A percentile compares a stretch with the other conserved stretches of the same genome.
Conservation (phyloP, 2,888 invertebrate genomes). For the Rhogogaster chlorosoma region DNA sequence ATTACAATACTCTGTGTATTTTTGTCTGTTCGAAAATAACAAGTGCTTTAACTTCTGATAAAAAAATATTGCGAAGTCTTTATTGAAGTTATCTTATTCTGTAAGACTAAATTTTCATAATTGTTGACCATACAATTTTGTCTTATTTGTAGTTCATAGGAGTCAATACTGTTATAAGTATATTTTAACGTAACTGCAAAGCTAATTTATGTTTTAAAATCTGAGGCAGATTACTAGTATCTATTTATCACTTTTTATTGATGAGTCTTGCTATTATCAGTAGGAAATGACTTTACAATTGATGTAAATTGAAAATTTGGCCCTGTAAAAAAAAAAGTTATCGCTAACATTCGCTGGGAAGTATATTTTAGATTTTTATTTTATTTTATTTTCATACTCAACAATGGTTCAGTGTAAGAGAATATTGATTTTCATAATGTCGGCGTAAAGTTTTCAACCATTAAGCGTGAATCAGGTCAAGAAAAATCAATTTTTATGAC, state of each 20-base stretch:
- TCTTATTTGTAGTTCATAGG: background rate
- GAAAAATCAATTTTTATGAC: constrained; percentile 36
- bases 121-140: background rate
- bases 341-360: background rate
- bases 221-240: background rate
- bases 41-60: background rate
- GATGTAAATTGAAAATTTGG: background rate
- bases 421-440: constrained; percentile 10
- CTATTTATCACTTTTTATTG: background rate
- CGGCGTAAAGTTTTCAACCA: background rate
- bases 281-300: background rate
- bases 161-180: background rate
- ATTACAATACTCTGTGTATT: background rate
- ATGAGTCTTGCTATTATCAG: background rate
- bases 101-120: background rate
- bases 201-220: background rate
- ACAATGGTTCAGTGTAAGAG: background rate
- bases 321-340: background rate
- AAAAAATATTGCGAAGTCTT: background rate
- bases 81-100: background rate
- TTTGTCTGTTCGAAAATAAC: background rate
- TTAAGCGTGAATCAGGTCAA: constrained; percentile 27
- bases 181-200: constrained; percentile 5
- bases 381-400: background rate
- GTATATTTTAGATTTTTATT: background rate